Percentiles rank a stretch among this genome's conserved stretches.
These are phyloP conservation scores for Neoniphon sammara DNA, from an alignment of 2,797 vertebrate genomes.

Conservation along the genomic window DNA sequence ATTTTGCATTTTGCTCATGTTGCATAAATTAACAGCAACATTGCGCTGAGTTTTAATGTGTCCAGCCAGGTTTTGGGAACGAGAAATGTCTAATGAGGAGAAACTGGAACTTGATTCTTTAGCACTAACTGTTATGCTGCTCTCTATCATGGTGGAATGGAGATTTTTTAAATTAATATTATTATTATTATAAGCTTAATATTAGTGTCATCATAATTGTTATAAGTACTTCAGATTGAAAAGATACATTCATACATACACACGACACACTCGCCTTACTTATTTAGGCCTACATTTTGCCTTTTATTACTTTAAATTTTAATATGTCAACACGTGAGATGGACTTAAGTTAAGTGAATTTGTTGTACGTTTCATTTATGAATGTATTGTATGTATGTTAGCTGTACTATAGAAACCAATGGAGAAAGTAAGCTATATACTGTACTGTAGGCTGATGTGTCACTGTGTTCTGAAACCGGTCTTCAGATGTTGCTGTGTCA, in stretches of 20 bases:
- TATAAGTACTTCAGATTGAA: constrained; percentile 23
- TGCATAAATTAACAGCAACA: background rate
- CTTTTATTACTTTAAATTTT: constrained; percentile 35
- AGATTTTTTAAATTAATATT: background rate
- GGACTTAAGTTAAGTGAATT: constrained; percentile 26
- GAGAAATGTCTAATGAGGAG: constrained; percentile 19
- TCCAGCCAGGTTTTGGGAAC: constrained; percentile 3
- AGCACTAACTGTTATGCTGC: constrained; percentile 52
- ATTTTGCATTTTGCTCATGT: background rate
- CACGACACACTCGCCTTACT: constrained; percentile 36
- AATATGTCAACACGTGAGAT: constrained; percentile 43
- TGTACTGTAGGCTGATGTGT: constrained; percentile 62
- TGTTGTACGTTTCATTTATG: constrained; percentile 54
- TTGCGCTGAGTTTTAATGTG: background rate
- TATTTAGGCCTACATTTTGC: constrained; percentile 20
- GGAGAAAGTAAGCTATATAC: constrained; percentile 40
- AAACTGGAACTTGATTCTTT: constrained; percentile 25
- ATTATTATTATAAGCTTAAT: constrained; percentile 6
- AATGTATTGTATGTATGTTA: constrained; percentile 54
- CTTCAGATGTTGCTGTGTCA: constrained; percentile 13
- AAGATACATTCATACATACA: constrained; percentile 30
- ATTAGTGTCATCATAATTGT: constrained; percentile 7
- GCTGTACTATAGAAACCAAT: constrained; percentile 40
- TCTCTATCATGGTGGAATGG: constrained; percentile 12
- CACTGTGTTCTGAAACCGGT: constrained; percentile 41